These are phyloP conservation scores for Ormyrus nitidulus DNA, from an alignment of 2,888 invertebrate species.

Conservation along the genomic window DNA sequence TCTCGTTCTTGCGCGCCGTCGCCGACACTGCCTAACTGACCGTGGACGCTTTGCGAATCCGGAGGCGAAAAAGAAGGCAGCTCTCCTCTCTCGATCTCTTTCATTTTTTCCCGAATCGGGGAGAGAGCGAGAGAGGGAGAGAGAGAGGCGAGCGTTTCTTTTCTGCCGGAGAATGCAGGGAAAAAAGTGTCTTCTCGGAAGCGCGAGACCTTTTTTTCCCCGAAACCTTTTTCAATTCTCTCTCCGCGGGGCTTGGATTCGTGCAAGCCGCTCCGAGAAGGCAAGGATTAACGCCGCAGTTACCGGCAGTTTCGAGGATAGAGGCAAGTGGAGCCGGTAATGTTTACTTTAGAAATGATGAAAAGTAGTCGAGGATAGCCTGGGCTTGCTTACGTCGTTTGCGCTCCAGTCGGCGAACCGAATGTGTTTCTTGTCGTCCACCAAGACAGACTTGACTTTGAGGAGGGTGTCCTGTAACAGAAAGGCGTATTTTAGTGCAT, in stretches of 20 bases:
- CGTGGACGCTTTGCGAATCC: constrained; percentile 37
- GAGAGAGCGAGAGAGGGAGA: too few relatives aligned
- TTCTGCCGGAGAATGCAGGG: constrained; percentile 15
- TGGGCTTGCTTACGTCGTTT: constrained; percentile 84
- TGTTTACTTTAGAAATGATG: too few relatives aligned
- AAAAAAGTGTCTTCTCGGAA: constrained; percentile 34
- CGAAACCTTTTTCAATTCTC: constrained; percentile 10
- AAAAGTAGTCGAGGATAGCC: too few relatives aligned
- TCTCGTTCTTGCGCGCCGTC: constrained; percentile 30
- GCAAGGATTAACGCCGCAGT: too few relatives aligned
- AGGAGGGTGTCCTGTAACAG: constrained; percentile 87
- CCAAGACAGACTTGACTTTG: constrained; percentile 89
- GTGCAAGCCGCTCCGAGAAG: too few relatives aligned
- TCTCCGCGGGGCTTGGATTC: neutral
- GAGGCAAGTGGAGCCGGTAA: too few relatives aligned
- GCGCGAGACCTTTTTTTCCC: constrained; percentile 6
- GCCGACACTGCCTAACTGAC: constrained; percentile 39
- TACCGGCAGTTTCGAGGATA: too few relatives aligned
- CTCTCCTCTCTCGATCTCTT: neutral
- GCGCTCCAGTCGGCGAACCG: constrained; percentile 95
- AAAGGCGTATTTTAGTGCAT: neutral
- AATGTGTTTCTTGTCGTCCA: constrained; percentile 94
- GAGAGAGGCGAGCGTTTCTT: too few relatives aligned
- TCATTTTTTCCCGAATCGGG: neutral
- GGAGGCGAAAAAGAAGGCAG: constrained; percentile 24